These are phyloP conservation scores for Brachyopa scutellaris DNA, from an alignment of 2,888 invertebrate genomes.

Conservation along the genomic window DNA sequence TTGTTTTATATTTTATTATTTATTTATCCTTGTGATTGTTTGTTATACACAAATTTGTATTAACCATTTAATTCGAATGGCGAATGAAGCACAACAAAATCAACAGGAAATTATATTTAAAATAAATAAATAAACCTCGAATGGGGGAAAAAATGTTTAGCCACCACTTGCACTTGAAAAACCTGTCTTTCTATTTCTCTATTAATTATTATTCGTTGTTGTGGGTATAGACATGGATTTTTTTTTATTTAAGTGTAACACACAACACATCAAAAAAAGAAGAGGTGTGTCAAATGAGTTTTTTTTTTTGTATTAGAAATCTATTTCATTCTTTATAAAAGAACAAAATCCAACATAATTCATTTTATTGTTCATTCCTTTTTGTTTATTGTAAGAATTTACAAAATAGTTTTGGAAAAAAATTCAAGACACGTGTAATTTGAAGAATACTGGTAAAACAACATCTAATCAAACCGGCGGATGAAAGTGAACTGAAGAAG, in stretches of 20 bases:
- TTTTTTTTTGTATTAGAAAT: not conserved
- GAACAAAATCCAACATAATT: not conserved
- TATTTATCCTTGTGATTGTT: constrained; percentile 3
- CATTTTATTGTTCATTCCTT: not conserved
- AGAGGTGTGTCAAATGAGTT: no score
- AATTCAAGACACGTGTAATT: constrained; percentile 35
- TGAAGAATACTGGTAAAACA: not conserved
- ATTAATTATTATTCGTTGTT: not conserved
- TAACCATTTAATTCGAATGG: not conserved
- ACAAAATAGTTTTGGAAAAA: not conserved
- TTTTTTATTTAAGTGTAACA: constrained; percentile 1
- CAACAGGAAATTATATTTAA: no score
- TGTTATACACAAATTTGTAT: not conserved
- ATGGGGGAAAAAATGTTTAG: no score
- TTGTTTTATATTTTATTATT: not conserved
- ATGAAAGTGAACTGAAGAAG: constrained; percentile 63
- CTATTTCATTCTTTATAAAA: not conserved
- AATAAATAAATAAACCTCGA: not conserved
- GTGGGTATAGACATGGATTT: not conserved
- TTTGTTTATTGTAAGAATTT: not conserved
- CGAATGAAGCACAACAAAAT: no score
- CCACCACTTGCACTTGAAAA: constrained; percentile 49
- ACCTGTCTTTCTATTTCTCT: constrained; percentile 25
- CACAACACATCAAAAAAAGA: no score
- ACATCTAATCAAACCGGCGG: constrained; percentile 55